Conservation (phyloP, 2,888 invertebrate genomes). For the Cenopis cana region DNA sequence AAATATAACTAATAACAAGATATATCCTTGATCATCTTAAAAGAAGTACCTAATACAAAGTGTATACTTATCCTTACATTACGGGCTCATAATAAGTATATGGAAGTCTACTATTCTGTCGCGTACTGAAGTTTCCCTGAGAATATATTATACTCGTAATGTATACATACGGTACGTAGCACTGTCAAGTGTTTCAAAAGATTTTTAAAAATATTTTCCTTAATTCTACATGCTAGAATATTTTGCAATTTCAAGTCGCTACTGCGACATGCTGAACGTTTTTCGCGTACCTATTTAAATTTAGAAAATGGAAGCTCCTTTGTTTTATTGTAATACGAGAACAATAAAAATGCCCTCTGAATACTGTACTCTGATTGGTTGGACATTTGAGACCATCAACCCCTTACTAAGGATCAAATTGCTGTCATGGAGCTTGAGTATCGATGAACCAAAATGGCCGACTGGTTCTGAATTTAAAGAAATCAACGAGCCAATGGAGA, state of each 20-base stretch:
- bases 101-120: too few species aligned
- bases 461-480: constrained; percentile 44
- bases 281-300: constrained; percentile 9
- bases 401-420: constrained; percentile 57
- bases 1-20: too few species aligned
- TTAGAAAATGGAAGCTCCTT: constrained; percentile 33
- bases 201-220: neutral
- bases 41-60: too few species aligned
- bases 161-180: neutral
- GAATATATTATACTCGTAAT: neutral
- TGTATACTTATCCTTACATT: too few species aligned
- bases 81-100: too few species aligned
- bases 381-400: constrained; percentile 54
- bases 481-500: neutral
- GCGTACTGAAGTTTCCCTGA: neutral
- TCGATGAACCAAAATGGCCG: constrained; percentile 63
- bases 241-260: neutral
- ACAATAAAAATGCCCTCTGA: constrained; percentile 43
- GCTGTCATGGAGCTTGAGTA: constrained; percentile 60
- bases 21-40: too few species aligned
- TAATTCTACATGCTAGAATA: neutral
- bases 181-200: neutral
- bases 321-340: constrained; percentile 37
- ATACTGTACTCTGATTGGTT: constrained; percentile 54
- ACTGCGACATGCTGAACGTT: neutral